phyloP scores from a whole-genome alignment of 2,888 invertebrate genomes.

The Yponomeuta malinellus region DNA sequence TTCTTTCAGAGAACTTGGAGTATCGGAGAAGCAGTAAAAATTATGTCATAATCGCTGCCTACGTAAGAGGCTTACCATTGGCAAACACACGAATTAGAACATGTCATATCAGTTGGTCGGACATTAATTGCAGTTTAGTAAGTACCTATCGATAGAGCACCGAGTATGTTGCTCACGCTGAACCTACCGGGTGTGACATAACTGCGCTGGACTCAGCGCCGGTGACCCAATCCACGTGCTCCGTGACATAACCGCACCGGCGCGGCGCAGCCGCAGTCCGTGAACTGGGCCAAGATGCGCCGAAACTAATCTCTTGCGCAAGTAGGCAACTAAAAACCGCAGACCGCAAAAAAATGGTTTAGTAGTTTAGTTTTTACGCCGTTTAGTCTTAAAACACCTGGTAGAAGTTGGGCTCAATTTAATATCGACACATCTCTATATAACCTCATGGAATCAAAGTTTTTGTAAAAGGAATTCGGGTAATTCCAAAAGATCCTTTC shows the following conservation, averaged over 20 bases:
- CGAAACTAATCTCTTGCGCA: constrained; percentile 55
- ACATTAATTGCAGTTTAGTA: constrained; percentile 5
- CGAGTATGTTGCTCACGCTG: constrained; percentile 29
- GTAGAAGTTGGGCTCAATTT: no score
- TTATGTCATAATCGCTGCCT: background rate
- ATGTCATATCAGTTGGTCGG: constrained; percentile 9
- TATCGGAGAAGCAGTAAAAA: background rate
- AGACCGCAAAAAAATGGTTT: background rate
- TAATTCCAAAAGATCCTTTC: background rate
- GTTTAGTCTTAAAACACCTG: no score
- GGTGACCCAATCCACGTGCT: constrained; percentile 57
- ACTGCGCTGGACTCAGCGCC: constrained; percentile 45
- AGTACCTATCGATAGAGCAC: constrained; percentile 8
- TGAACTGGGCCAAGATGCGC: constrained; percentile 65
- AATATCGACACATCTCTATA: no score
- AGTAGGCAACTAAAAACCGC: constrained; percentile 19
- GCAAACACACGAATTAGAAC: constrained; percentile 9
- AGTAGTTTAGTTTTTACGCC: background rate
- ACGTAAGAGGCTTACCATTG: background rate
- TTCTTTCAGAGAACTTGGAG: background rate
- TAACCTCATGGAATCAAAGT: no score
- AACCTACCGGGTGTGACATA: constrained; percentile 52
- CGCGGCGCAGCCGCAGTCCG: constrained; percentile 28
- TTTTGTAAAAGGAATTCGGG: background rate
- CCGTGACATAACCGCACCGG: constrained; percentile 41